These are phyloP conservation scores for Steromphala cineraria DNA, from an alignment of 2,888 invertebrate species.

Conservation along the genomic window DNA sequence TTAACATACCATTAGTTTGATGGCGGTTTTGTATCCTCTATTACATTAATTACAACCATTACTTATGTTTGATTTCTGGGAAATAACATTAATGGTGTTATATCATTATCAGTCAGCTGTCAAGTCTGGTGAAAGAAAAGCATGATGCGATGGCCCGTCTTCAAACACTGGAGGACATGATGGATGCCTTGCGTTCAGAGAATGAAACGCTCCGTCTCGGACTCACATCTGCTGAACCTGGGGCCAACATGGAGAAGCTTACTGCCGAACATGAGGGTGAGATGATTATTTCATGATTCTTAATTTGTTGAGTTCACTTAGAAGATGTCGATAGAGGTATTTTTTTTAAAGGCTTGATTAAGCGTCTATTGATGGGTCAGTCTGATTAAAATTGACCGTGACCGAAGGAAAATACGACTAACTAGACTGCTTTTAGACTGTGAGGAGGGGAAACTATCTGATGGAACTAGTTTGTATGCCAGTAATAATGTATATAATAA, in stretches of 20 bases:
- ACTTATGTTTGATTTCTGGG: background rate
- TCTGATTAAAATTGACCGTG: no score
- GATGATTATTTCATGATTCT: background rate
- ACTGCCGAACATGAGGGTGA: background rate
- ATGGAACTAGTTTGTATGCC: no score
- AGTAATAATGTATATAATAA: no score
- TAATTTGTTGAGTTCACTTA: background rate
- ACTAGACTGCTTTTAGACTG: no score
- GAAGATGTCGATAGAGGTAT: no score
- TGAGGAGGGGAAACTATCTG: no score
- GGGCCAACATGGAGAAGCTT: background rate
- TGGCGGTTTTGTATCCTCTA: no score
- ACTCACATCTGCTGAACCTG: slow-evolving; percentile 27
- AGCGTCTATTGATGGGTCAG: no score
- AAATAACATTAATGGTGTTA: background rate
- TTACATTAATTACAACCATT: background rate
- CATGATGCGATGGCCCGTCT: slow-evolving; percentile 63
- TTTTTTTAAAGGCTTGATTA: no score
- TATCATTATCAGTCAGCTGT: slow-evolving; percentile 59
- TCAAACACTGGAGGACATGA: slow-evolving; percentile 64
- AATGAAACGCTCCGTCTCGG: slow-evolving; percentile 59
- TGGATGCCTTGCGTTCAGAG: slow-evolving; percentile 63
- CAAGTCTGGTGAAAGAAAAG: slow-evolving; percentile 58
- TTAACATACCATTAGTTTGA: no score
- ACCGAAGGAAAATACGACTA: no score